Percentiles rank a stretch among this genome's conserved stretches.
phyloP scores from a whole-genome alignment of 2,113 vertebrate species.

The Tragelaphus strepsiceros region DNA sequence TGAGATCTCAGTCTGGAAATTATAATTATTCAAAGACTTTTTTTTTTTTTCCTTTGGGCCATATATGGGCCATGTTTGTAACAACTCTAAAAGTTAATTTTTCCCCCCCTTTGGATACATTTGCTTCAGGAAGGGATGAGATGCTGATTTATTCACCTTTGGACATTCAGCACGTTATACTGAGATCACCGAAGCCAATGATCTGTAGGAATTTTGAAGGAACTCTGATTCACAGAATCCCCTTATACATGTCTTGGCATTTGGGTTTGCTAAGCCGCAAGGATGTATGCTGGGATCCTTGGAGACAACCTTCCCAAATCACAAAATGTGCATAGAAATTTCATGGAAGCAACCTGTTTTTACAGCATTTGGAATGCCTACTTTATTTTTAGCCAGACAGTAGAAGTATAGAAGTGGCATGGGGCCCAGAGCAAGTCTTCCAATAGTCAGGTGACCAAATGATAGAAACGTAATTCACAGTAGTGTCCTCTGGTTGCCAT shows the following conservation, averaged over 20 bases:
- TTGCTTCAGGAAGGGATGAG: not conserved
- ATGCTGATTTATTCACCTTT: not conserved
- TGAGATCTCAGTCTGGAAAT: constrained; percentile 32
- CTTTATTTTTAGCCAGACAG: constrained; percentile 45
- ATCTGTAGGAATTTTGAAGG: not conserved
- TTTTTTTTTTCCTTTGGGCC: not conserved
- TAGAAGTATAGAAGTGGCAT: constrained; percentile 28
- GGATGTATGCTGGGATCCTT: not conserved
- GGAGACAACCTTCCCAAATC: constrained; percentile 33
- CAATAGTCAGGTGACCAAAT: constrained; percentile 55
- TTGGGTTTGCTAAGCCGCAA: not conserved
- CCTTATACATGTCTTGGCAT: not conserved
- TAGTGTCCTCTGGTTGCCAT: constrained; percentile 49
- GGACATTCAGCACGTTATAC: not conserved
- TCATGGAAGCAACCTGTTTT: constrained; percentile 41
- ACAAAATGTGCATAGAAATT: not conserved
- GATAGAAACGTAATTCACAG: constrained; percentile 42
- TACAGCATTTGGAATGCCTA: constrained; percentile 16
- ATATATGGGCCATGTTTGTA: not conserved
- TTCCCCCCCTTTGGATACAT: not conserved
- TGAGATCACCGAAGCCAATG: not conserved
- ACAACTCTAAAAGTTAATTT: not conserved
- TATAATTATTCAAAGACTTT: constrained; percentile 15
- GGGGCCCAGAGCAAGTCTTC: constrained; percentile 39
- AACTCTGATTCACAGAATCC: not conserved